phyloP scores from a whole-genome alignment of 2,797 vertebrate species.

The Champsocephalus esox region DNA sequence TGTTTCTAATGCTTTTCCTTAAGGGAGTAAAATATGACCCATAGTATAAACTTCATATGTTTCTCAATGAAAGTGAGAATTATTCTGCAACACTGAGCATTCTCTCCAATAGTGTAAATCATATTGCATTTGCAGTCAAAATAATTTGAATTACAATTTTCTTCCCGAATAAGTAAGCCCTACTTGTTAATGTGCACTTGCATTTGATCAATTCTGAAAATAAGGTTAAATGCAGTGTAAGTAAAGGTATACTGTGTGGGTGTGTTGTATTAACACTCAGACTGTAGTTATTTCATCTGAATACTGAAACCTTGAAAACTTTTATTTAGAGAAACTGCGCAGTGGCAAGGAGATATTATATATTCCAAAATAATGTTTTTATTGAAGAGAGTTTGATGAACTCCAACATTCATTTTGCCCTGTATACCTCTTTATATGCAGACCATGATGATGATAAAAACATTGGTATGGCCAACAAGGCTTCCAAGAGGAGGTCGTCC shows the following conservation, averaged over 20 bases:
- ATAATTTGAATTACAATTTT: too few species aligned
- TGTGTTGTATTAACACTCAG: neutral
- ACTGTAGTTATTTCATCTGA: neutral
- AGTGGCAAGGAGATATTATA: neutral
- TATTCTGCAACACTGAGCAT: too few species aligned
- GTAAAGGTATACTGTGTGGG: neutral
- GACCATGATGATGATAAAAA: neutral
- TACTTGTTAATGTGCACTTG: too few species aligned
- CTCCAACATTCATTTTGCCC: neutral
- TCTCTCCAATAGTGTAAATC: too few species aligned
- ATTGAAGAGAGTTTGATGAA: neutral
- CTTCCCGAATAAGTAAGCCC: too few species aligned
- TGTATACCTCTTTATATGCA: neutral
- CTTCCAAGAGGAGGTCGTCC: neutral
- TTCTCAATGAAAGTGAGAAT: too few species aligned
- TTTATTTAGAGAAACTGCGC: neutral
- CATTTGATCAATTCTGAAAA: too few species aligned
- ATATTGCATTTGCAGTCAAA: too few species aligned
- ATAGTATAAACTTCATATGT: too few species aligned
- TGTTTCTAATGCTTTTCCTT: too few species aligned
- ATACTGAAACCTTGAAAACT: neutral
- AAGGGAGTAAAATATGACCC: too few species aligned
- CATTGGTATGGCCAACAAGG: too few species aligned
- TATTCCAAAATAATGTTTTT: neutral
- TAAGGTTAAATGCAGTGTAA: constrained; percentile 1